Conservation (phyloP, 2,888 invertebrate genomes). For the Macrosoma leucophasiata region DNA sequence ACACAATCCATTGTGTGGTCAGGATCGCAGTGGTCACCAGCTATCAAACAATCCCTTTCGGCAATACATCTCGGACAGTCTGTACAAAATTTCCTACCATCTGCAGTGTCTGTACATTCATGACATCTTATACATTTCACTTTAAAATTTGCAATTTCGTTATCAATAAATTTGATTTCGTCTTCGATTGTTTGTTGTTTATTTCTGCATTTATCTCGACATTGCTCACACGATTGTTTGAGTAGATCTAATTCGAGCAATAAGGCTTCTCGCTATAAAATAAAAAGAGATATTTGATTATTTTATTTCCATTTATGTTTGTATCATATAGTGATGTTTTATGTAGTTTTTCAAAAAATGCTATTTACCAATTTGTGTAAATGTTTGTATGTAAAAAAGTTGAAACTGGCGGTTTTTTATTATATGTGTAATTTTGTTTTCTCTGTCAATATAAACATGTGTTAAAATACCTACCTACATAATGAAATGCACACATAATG, state of each 20-base stretch:
- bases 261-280: slow-evolving; percentile 43
- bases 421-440: no score
- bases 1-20: slow-evolving; percentile 49
- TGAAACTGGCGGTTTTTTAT: no score
- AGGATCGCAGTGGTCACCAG: slow-evolving; percentile 36
- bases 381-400: no score
- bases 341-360: no score
- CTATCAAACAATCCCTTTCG: slow-evolving; percentile 40
- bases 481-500: no score
- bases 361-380: no score
- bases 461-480: no score
- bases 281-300: slow-evolving; percentile 1
- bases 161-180: slow-evolving; percentile 40
- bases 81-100: slow-evolving; percentile 44
- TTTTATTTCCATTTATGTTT: no score
- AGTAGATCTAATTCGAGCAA: slow-evolving; percentile 45
- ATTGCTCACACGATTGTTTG: slow-evolving; percentile 38
- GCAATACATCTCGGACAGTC: slow-evolving; percentile 55
- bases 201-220: slow-evolving; percentile 46
- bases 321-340: no score
- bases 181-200: slow-evolving; percentile 38
- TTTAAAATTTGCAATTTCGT: slow-evolving; percentile 37
- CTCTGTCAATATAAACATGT: no score
- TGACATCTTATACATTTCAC: slow-evolving; percentile 46
- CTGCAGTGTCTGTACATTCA: slow-evolving; percentile 44